Evolutionary conservation across 2,797 vertebrate genomes (phyloP).

Genomic region (Vultur gryphus): DNA sequence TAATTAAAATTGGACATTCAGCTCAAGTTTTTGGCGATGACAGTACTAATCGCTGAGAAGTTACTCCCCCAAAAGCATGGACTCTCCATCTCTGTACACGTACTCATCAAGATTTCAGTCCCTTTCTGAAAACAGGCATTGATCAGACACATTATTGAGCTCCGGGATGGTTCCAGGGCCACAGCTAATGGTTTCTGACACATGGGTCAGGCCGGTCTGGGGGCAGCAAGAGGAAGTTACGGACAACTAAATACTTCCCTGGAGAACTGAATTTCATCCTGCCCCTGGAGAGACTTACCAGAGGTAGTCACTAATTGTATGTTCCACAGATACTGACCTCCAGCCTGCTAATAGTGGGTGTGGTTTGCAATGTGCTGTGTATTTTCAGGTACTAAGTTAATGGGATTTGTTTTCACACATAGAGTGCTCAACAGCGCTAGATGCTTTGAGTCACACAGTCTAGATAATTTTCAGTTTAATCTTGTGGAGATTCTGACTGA

Average conservation of each 20-base stretch:
- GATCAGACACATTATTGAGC: fast-evolving
- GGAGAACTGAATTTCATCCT: background rate
- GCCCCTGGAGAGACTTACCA: background rate
- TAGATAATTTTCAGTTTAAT: background rate
- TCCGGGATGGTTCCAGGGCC: fast-evolving
- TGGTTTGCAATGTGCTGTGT: background rate
- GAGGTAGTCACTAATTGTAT: background rate
- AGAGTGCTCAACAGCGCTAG: background rate
- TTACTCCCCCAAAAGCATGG: background rate
- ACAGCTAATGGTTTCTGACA: background rate
- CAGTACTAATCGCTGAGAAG: background rate
- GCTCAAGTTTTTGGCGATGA: fast-evolving
- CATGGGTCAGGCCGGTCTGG: fast-evolving
- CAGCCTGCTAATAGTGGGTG: background rate
- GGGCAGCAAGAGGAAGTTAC: background rate
- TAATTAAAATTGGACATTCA: background rate
- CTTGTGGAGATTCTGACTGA: background rate
- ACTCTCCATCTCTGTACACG: background rate
- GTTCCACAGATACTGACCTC: background rate
- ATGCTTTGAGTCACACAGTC: background rate
- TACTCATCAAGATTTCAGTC: no score
- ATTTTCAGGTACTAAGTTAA: background rate
- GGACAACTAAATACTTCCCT: background rate
- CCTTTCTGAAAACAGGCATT: fast-evolving
- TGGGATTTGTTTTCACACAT: background rate